These are phyloP conservation scores for Parnassius orleans DNA, from an alignment of 2,888 invertebrate species.

Conservation along the genomic window DNA sequence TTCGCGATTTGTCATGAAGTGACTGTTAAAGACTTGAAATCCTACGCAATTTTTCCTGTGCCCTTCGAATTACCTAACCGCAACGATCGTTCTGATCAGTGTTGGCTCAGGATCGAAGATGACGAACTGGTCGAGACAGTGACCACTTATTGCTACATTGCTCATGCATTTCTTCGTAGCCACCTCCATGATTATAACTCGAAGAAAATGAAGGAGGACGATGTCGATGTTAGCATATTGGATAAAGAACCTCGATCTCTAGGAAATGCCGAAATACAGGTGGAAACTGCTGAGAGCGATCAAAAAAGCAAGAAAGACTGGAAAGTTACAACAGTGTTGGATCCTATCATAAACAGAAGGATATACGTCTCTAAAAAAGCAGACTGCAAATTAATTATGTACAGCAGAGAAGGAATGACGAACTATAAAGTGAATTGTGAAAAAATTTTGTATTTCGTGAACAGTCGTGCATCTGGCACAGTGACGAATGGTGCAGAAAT, in stretches of 20 bases:
- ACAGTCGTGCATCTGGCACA: conserved; percentile 38
- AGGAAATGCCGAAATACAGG: conserved; percentile 34
- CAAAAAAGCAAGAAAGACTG: conserved; percentile 48
- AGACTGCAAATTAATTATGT: conserved; percentile 58
- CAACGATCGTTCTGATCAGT: conserved; percentile 62
- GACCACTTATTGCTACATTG: conserved; percentile 50
- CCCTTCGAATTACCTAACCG: conserved; percentile 60
- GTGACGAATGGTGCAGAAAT: not conserved
- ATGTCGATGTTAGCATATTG: conserved; percentile 55
- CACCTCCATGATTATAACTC: conserved; percentile 59
- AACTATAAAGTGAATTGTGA: conserved; percentile 61
- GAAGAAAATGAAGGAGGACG: conserved; percentile 56
- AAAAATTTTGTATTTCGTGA: conserved; percentile 53
- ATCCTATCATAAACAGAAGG: conserved; percentile 51
- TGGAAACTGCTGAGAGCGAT: conserved; percentile 36
- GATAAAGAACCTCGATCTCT: conserved; percentile 44
- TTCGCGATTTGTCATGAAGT: conserved; percentile 37
- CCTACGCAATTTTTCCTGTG: conserved; percentile 49
- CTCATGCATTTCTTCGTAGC: conserved; percentile 51
- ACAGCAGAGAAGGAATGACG: conserved; percentile 54
- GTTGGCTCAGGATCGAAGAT: conserved; percentile 64
- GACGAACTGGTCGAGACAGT: conserved; percentile 55
- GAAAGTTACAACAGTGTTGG: conserved; percentile 52
- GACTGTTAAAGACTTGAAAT: conserved; percentile 39
- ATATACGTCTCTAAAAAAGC: conserved; percentile 57